Conservation (phyloP, 2,888 invertebrate genomes). For the Drosophila histrio region DNA sequence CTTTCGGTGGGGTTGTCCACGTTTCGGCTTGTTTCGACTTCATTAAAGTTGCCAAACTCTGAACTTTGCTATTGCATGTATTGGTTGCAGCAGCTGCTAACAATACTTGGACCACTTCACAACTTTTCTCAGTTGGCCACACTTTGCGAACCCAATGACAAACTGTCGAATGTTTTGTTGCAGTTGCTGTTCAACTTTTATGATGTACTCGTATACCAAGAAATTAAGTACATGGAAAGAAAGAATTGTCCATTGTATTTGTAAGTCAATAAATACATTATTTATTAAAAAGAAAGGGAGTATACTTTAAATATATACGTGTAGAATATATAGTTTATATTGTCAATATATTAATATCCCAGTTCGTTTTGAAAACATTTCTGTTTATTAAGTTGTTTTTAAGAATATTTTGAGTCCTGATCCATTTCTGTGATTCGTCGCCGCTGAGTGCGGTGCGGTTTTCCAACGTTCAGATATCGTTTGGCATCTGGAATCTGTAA, state of each 20-base stretch:
- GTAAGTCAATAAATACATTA: too few species aligned
- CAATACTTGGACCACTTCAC: slow-evolving; percentile 30
- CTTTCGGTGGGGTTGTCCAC: background rate
- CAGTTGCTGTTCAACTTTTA: slow-evolving; percentile 8
- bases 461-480: slow-evolving; percentile 16
- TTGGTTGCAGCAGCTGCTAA: slow-evolving; percentile 51
- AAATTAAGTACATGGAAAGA: background rate
- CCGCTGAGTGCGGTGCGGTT: background rate
- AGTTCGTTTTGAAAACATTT: too few species aligned
- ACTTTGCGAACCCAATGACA: slow-evolving; percentile 36
- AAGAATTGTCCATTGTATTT: background rate
- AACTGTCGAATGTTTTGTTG: slow-evolving; percentile 42
- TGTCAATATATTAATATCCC: too few species aligned
- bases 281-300: too few species aligned
- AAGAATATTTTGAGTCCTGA: too few species aligned
- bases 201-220: background rate
- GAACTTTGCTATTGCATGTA: slow-evolving; percentile 45
- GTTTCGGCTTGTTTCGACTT: slow-evolving; percentile 41
- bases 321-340: too few species aligned
- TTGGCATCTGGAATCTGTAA: slow-evolving; percentile 55
- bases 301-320: too few species aligned
- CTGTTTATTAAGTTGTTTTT: too few species aligned
- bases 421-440: background rate
- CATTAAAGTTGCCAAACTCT: slow-evolving; percentile 60
- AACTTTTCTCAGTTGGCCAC: slow-evolving; percentile 32